Evolutionary conservation across 92 coral and sea anemone genomes (phyloP), one percentile per base, ranked within the genome.

Genomic region (Desmophyllum pertusum): DNA sequence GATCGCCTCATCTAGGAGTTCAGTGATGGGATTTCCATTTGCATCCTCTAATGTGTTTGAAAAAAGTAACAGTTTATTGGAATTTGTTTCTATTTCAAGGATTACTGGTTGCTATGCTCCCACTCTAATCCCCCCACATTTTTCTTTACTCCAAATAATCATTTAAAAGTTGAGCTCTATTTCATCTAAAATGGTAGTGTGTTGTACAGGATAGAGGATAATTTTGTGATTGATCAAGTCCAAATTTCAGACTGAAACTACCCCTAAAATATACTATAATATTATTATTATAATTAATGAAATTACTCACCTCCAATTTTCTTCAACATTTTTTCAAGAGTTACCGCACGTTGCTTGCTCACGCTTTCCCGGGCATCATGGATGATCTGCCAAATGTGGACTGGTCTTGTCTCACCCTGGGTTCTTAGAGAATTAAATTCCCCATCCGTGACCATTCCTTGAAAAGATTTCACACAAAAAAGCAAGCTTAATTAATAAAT

Each of bases 351-450:
- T 76, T 79, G 91, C 43, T 67, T 63, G 59, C 87, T 83, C 3
- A 93, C 97, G 82, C 91, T 88, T 69, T 90, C 94, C 57, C 76
- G 83, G 17, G 89, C 86, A 73, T 93, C 90, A 70, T 87, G 94
- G 29, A 88, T 90, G 0, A 90, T 70, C 50, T 93, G 93, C 90
- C 89, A 79, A 29, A 93, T 30, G 51, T 90, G 94, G 11, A 93
- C 31, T 9, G 95, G 92, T 14, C 90, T 71, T 46, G 89, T 91
- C 23, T 55, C 76, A 29, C 94, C 90, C 42, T 85, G 88, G 10
- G 97, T 93, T 18, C 97, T 31, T 30, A 93, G 50, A 67, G 90
- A 81, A 63, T 88, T 87, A 62, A 93, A 90, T 64, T 93, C 93
- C 6, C 93, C 97, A 90, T 93, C 97, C 46, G 85, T 84, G 4